These are phyloP conservation scores for Megaptera novaeangliae DNA, from an alignment of 2,113 vertebrate genomes.

Conservation along the genomic window DNA sequence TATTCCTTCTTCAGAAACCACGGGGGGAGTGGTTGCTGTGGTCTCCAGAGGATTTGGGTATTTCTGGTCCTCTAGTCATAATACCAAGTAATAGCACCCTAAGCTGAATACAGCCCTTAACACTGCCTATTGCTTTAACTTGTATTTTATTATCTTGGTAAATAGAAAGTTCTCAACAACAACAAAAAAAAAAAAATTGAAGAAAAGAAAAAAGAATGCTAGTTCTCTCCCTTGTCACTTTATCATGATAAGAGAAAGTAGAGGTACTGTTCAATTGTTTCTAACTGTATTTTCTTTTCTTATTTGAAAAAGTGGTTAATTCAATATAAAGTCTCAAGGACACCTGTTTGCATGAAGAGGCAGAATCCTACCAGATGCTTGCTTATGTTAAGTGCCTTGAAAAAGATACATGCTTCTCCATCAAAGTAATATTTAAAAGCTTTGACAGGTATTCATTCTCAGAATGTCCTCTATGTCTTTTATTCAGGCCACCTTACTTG, in stretches of 20 bases:
- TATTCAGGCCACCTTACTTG: neutral
- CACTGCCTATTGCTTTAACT: neutral
- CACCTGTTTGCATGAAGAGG: neutral
- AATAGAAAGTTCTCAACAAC: neutral
- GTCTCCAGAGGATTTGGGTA: neutral
- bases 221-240: neutral
- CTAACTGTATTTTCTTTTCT: neutral
- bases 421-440: neutral
- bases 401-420: neutral
- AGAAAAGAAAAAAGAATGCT: neutral
- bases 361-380: neutral
- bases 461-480: neutral
- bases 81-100: neutral
- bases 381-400: neutral
- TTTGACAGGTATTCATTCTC: neutral
- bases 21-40: neutral
- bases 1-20: constrained; percentile 9
- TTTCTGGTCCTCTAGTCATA: neutral
- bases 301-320: neutral
- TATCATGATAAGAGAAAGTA: neutral
- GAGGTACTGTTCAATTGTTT: neutral
- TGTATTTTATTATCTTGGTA: neutral
- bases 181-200: neutral
- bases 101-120: neutral
- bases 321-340: neutral